Conservation (phyloP, 2,888 invertebrate species). For the Chrysodeixis includens region DNA sequence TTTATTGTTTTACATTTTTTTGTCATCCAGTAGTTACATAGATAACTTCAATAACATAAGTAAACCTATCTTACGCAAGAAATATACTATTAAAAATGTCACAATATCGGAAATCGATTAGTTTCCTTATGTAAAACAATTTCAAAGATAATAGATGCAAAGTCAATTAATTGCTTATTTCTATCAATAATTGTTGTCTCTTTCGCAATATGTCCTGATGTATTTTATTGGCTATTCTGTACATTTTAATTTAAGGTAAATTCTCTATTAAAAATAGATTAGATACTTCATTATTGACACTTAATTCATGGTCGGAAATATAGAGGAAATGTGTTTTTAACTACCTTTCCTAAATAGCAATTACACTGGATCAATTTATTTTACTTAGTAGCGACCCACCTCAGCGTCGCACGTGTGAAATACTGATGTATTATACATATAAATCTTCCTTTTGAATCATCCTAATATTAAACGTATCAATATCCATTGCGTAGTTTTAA, state of each 20-base stretch:
- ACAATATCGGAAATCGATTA: slow-evolving; percentile 23
- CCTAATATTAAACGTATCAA: too few species aligned
- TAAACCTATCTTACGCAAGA: neutral
- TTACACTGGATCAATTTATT: neutral
- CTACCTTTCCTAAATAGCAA: neutral
- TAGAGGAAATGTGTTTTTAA: neutral
- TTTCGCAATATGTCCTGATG: neutral
- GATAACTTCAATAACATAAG: neutral
- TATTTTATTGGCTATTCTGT: neutral
- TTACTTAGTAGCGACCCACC: too few species aligned
- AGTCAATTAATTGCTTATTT: slow-evolving; percentile 12
- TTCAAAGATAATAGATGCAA: slow-evolving; percentile 38
- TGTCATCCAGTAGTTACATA: too few species aligned
- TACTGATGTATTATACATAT: too few species aligned
- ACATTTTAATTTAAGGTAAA: slow-evolving; percentile 6
- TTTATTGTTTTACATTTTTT: too few species aligned
- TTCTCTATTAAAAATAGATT: neutral
- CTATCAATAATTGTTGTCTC: slow-evolving; percentile 13
- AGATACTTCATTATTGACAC: neutral
- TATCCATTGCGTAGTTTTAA: too few species aligned
- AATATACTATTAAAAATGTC: neutral
- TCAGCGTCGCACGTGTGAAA: too few species aligned
- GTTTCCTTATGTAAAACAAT: slow-evolving; percentile 43
- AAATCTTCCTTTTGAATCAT: too few species aligned
- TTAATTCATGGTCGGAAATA: neutral